Evolutionary conservation across 35 echinoderm and acorn worm species (phyloP), one percentile per base, ranked within the genome.

Genomic region (Ophiothrix spiculata): DNA sequence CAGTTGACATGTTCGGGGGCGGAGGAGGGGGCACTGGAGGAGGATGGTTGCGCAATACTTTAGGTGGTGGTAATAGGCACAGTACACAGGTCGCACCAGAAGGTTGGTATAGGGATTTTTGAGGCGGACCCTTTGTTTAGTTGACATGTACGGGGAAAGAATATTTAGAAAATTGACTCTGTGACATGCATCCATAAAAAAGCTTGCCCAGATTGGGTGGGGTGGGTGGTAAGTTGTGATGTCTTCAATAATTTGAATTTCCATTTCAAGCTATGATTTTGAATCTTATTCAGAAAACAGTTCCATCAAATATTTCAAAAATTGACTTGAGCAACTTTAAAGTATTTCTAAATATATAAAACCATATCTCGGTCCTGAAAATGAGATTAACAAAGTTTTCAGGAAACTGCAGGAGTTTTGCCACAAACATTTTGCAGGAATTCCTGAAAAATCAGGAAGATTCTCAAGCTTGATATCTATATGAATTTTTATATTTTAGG

Each of bases 41-140:
- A 36, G 76, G 86, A 29, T 93, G 94, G 89, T 39, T 97, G 12
- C 40, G 91, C 23, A 88, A 89, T 76, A 84, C 90, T 29, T 79
- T 92, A 37, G 60, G 10, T 15, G 88, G 93, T 37, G 81, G 85
- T 25, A 79, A 87, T 38, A 84, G 95, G 36, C 49, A 92, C 17
- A 98, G 87, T 84, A 91, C 91, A 40, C 95, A 98, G 64, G 90
- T 97, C 19, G 91, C 86, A 31, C 94, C 94, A 13, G 94, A 97
- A 36, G 84, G 94, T 95, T 45, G 56, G 85, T 87, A 4, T 31
- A 29, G 3, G 13, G 0, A 69, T 31, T n/a, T n/a, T n/a, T n/a
- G n/a, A n/a, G n/a, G 74, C 40, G 1, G n/a, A 81, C 23, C 81
- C 12, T 37, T 8, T 23, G 31, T 77, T 4, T n/a, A 4, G 31